Conservation (phyloP, 2,888 invertebrate genomes). For the Pachydiplax longipennis region DNA sequence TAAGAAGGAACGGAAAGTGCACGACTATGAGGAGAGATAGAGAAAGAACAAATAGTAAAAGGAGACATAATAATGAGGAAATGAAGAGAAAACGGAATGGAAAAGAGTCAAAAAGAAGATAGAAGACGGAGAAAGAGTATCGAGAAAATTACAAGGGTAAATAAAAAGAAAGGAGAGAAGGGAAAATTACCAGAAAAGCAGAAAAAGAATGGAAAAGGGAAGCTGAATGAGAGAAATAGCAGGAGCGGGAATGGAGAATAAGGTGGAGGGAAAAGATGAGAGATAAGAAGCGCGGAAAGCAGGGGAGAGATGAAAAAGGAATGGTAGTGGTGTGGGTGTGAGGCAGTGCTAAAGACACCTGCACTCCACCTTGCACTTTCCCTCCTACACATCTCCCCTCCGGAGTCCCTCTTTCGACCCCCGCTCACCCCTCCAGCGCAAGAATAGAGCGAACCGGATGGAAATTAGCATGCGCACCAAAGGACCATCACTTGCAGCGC, state of each 20-base stretch:
- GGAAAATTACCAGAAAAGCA: neutral
- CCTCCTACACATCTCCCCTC: neutral
- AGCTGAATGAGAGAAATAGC: neutral
- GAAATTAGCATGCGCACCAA: neutral
- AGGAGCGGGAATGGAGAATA: neutral
- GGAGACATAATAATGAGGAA: too few relatives aligned
- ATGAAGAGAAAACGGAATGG: neutral
- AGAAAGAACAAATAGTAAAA: too few relatives aligned
- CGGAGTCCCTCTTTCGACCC: neutral
- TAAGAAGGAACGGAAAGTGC: too few relatives aligned
- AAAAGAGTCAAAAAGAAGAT: neutral
- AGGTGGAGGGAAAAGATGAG: neutral
- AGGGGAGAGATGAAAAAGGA: neutral
- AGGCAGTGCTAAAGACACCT: neutral
- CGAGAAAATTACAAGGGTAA: neutral
- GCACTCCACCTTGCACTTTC: neutral
- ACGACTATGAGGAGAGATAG: too few relatives aligned
- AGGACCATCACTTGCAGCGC: neutral
- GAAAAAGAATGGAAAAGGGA: neutral
- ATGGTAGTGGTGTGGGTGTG: neutral
- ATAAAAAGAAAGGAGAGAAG: neutral
- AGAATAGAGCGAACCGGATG: neutral
- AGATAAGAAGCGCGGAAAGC: neutral
- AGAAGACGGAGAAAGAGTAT: neutral
- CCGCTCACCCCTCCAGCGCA: neutral